Evolutionary conservation across 2,113 vertebrate species (phyloP), one percentile per base, ranked within the genome.

Genomic region (Bos javanicus): DNA sequence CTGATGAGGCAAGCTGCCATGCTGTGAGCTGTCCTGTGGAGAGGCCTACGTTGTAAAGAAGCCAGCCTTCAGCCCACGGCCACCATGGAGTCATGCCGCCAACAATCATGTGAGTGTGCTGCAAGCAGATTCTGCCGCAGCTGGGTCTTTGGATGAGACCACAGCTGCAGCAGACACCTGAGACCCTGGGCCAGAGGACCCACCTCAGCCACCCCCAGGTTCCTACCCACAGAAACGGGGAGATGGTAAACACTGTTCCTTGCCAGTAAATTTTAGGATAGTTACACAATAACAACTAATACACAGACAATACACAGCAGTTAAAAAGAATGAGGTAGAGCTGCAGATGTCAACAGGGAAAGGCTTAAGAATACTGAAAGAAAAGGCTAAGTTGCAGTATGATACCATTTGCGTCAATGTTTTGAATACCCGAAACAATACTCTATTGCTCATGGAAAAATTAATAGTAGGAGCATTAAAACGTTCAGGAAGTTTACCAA

Each of bases 101-200:
- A 3, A 30, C 76, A 46, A 21, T 36, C 54, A 52, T 12, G 0
- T 1, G 0, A 43, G 28, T 48, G 30, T 28, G 11, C 1, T 30
- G 30, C 71, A 48, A 46, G 50, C 30, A 36, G 74, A 81, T 46
- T 33, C 74, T 54, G 59, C 86, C 60, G 26, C 60, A 23, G 93
- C 46, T 9, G 26, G 26, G 86, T 13, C 59, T 62, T 28, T n/a
- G 6, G 57, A 33, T 9, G n/a, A 56, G 82, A 13, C 56, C 81
- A 36, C 59, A 33, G 19, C 59, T 76, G 17, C 46, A 56, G 50
- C 8, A 23, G 50, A 30, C 71, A 39, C 39, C 36, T 2, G 71
- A 67, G 50, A 48, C 13, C 59, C n/a, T 9, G 80, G 21, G 64
- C 78, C 78, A 50, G 28, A 21, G 46, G 78, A 50, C 78, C 43